Evolutionary conservation across 1,140 invertebrate genomes (phyloP), one percentile per base, ranked within the genome.

Genomic region (Drosophila funebris): DNA sequence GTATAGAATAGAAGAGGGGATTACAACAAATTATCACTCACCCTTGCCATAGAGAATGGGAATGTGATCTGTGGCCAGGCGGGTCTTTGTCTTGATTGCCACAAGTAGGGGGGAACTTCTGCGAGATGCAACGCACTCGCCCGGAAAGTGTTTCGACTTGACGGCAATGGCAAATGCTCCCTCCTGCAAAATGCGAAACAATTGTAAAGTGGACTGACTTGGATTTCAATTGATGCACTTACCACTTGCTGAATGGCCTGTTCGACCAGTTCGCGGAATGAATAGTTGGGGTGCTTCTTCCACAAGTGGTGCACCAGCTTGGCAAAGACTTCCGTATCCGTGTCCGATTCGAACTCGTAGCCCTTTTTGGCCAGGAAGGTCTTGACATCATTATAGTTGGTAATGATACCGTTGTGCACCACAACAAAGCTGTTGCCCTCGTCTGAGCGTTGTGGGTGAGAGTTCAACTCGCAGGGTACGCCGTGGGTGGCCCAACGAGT

Each of bases 401-500:
- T 99, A 62, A 99, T 96, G 87, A 99, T 99, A 46, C 96, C 99
- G 94, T 99, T 99, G 92, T 99, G 99, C 11, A 99, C 98, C 33
- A 99, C 97, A 52, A 99, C 95, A 92, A 99, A 99, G 53, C 96
- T 95, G 81, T 99, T 97, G 8, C 94, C 93, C 5, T 93, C 92
- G 83, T 98, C 98, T 0, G 98, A 99, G 36, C 98, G 94, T 74
- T 99, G 99, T n/a, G 99, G 99, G 93, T 99, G 99, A 46, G 97
- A 96, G 93, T 99, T 99, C 1, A 96, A 91, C 43, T 96, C 95
- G 70, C 95, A 97, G 7, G 99, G 99, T 46, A 97, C 96, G 70
- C 99, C 99, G 85, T 99, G 99, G 46, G 99, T 99, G 0, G 99
- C 99, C 99, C 99, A 99, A 91, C 99, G 95, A 8, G 99, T 99